Evolutionary conservation across 2,113 vertebrate species (phyloP).

Genomic region (Mystacornis crossleyi): DNA sequence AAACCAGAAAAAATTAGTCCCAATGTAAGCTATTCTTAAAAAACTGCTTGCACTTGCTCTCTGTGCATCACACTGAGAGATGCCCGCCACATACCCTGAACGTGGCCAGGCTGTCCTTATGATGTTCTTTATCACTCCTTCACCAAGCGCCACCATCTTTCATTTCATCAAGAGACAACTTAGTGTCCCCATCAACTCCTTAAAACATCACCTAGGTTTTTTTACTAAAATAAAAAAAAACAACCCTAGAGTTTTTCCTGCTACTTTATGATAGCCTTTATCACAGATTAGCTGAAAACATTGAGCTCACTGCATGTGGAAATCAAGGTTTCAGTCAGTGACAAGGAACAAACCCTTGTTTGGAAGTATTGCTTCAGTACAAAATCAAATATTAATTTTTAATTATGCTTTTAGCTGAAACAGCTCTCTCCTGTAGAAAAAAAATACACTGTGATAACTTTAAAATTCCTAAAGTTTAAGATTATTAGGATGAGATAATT

Average conservation of each 20-base stretch:
- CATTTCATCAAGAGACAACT: background rate
- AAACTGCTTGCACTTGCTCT: background rate
- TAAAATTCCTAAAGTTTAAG: background rate
- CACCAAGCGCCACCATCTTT: background rate
- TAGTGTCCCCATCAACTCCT: background rate
- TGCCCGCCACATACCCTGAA: background rate
- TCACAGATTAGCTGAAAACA: background rate
- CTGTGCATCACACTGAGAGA: background rate
- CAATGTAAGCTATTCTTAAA: background rate
- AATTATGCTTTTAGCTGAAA: background rate
- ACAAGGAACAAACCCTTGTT: background rate
- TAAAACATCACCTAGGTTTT: background rate
- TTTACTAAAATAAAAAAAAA: background rate
- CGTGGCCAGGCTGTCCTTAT: background rate
- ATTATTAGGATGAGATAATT: background rate
- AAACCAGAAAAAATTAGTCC: background rate
- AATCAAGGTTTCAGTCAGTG: background rate
- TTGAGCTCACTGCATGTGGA: background rate
- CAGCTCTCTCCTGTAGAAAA: background rate
- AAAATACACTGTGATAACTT: background rate
- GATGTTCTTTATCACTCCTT: background rate
- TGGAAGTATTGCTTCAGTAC: background rate
- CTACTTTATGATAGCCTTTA: background rate
- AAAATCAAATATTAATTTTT: background rate
- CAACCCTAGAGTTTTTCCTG: background rate